phyloP scores from a whole-genome alignment of 2,888 invertebrate genomes.

The Epirrhoe alternata region DNA sequence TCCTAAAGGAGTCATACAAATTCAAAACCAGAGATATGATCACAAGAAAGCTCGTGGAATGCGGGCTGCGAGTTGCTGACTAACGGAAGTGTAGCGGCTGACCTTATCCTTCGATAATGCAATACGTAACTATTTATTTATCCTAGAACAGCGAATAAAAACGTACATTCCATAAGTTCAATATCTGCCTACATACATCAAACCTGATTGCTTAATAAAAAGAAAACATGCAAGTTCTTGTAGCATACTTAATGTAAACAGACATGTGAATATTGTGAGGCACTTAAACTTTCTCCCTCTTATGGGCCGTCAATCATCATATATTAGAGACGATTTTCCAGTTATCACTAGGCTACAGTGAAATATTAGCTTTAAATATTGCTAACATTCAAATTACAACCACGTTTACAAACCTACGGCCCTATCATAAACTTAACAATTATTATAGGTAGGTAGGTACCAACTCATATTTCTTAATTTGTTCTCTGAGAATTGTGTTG shows the following conservation, averaged over 20 bases:
- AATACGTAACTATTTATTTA: conserved; percentile 44
- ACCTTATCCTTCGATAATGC: conserved; percentile 52
- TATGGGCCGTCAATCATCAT: conserved; percentile 79
- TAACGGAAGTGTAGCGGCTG: conserved; percentile 58
- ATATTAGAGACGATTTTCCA: conserved; percentile 75
- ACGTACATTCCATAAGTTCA: conserved; percentile 44
- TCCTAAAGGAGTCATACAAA: conserved; percentile 49
- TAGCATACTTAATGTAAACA: conserved; percentile 68
- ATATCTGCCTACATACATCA: conserved; percentile 42
- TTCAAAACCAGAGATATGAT: conserved; percentile 54
- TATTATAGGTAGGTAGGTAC: neutral
- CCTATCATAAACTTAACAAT: conserved; percentile 21
- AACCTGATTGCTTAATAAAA: conserved; percentile 51
- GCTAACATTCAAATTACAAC: conserved; percentile 33
- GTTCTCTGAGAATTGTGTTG: conserved; percentile 8
- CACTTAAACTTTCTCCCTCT: conserved; percentile 76
- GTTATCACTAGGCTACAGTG: conserved; percentile 66
- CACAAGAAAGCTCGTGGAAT: conserved; percentile 54
- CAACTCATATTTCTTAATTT: conserved; percentile 19
- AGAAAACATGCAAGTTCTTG: conserved; percentile 57
- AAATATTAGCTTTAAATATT: conserved; percentile 12
- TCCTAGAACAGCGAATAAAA: conserved; percentile 46
- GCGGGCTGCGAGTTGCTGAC: conserved; percentile 17
- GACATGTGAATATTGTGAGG: conserved; percentile 71
- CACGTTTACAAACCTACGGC: conserved; percentile 12